These are phyloP conservation scores for Sebastolobus altivelis DNA, from an alignment of 2,797 vertebrate genomes.

Conservation along the genomic window DNA sequence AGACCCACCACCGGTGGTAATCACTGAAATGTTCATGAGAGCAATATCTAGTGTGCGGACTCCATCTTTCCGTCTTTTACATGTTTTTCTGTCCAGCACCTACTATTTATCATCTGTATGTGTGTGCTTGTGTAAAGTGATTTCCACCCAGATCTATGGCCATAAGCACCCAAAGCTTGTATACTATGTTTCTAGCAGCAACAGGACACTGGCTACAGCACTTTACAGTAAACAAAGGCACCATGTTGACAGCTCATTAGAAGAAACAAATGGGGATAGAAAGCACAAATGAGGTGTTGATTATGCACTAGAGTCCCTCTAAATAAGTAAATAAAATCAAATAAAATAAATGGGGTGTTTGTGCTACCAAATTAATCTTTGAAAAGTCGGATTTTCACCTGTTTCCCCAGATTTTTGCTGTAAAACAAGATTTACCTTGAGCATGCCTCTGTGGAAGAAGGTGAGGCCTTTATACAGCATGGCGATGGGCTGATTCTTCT, in stretches of 20 bases:
- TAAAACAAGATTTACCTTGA: conserved; percentile 86
- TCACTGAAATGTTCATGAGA: too few relatives aligned
- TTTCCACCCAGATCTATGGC: not conserved
- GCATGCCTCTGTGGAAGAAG: conserved; percentile 97
- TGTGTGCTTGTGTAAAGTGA: not conserved
- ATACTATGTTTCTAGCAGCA: not conserved
- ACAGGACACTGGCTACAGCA: not conserved
- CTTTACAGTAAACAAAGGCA: not conserved
- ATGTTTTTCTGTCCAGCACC: too few relatives aligned
- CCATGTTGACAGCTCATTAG: not conserved
- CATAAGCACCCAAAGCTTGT: not conserved
- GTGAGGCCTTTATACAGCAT: conserved; percentile 99
- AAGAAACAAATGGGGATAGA: not conserved
- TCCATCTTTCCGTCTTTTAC: too few relatives aligned
- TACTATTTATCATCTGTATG: too few relatives aligned
- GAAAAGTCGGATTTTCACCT: not conserved
- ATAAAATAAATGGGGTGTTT: not conserved
- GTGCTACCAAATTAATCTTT: not conserved
- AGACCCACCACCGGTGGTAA: too few relatives aligned
- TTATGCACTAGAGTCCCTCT: not conserved
- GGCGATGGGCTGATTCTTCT: conserved; percentile 96
- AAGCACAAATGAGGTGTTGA: not conserved
- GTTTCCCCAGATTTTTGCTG: too few relatives aligned
- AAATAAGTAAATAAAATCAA: not conserved
- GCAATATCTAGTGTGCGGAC: fast-evolving